phyloP scores from a whole-genome alignment of 2,888 invertebrate species.

The Disparrhopalites patrizii region DNA sequence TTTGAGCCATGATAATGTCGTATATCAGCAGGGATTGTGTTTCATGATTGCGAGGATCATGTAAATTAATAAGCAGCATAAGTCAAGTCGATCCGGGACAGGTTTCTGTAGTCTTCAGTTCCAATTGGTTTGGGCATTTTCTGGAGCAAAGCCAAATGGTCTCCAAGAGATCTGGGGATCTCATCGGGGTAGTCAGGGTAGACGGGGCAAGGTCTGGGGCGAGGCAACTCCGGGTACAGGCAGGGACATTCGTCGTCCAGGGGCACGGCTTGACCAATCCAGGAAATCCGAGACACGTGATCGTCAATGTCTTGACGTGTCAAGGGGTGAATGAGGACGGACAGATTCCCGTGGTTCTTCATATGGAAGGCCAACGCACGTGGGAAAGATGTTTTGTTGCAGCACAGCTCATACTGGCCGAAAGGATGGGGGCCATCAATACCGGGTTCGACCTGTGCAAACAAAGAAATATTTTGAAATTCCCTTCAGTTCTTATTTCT shows the following conservation, averaged over 20 bases:
- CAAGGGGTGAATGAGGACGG: constrained; percentile 16
- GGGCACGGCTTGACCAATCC: constrained; percentile 40
- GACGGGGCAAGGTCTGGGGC: constrained; percentile 35
- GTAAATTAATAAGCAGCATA: background rate
- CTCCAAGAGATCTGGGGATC: constrained; percentile 19
- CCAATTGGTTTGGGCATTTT: constrained; percentile 38
- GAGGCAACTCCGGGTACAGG: constrained; percentile 30
- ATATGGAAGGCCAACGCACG: constrained; percentile 12
- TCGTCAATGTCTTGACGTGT: constrained; percentile 16
- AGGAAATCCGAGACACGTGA: constrained; percentile 27
- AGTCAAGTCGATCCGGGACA: too few species aligned
- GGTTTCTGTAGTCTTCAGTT: constrained; percentile 43
- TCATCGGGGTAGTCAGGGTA: constrained; percentile 34
- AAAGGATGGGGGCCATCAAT: constrained; percentile 13
- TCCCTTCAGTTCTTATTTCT: too few species aligned
- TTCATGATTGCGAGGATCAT: too few species aligned
- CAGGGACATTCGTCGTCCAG: constrained; percentile 38
- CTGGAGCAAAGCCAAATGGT: too few species aligned
- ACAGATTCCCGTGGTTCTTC: constrained; percentile 15
- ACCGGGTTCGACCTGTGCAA: too few species aligned
- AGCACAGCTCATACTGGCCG: constrained; percentile 14
- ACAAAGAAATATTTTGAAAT: too few species aligned
- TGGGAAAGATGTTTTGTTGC: constrained; percentile 3
- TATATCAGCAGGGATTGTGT: too few species aligned
- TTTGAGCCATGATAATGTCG: too few species aligned